phyloP scores from a whole-genome alignment of 2,113 vertebrate species.

The Laticauda laticaudata region DNA sequence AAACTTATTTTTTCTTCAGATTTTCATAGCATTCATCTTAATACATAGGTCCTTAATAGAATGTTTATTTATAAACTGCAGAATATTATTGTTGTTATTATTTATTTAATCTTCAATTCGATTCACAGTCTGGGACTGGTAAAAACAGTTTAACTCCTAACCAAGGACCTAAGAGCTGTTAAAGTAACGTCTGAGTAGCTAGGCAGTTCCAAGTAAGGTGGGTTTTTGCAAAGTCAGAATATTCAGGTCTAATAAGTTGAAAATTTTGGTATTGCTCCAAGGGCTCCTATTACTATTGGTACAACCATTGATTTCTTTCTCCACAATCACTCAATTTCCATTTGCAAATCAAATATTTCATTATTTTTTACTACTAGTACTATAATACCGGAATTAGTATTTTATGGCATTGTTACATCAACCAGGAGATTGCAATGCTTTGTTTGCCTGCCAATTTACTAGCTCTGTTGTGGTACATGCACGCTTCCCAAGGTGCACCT shows the following conservation, averaged over 20 bases:
- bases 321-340: not conserved
- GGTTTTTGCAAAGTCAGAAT: not conserved
- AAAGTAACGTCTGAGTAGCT: not conserved
- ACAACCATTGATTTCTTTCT: not conserved
- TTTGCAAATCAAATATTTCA: not conserved
- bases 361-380: not conserved
- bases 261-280: not conserved
- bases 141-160: not conserved
- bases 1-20: constrained; percentile 21
- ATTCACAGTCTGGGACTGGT: not conserved
- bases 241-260: not conserved
- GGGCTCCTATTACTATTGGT: not conserved
- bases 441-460: not conserved
- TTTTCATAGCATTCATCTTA: constrained; percentile 47
- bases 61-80: constrained; percentile 44
- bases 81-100: not conserved
- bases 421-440: not conserved
- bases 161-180: not conserved
- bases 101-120: not conserved
- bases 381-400: too few species aligned
- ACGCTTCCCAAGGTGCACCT: not conserved
- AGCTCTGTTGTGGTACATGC: not conserved
- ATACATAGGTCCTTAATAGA: constrained; percentile 44
- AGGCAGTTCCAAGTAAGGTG: not conserved
- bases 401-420: not conserved